Conservation (phyloP, 2,888 invertebrate species). For the Melanotus villosus region DNA sequence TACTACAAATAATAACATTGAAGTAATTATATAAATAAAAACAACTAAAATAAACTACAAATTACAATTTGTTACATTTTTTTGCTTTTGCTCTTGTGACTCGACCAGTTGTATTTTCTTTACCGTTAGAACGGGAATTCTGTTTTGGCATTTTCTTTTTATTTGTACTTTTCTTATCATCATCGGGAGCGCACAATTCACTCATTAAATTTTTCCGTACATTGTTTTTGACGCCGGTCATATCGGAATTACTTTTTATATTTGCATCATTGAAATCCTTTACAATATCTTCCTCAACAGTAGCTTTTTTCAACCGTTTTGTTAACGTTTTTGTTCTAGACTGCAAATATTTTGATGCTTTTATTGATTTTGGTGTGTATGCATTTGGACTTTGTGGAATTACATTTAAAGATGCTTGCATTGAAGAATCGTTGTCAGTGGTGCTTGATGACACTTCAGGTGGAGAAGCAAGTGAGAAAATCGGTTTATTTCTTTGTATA, state of each 20-base stretch:
- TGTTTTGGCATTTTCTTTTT: too few relatives aligned
- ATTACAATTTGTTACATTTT: too few relatives aligned
- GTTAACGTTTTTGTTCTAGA: conserved; percentile 44
- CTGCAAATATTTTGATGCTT: conserved; percentile 20
- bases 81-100: too few relatives aligned
- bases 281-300: not conserved
- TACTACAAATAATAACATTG: too few relatives aligned
- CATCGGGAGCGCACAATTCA: conserved; percentile 35
- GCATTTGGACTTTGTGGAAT: conserved; percentile 39
- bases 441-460: not conserved
- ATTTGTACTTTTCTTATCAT: too few relatives aligned
- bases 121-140: too few relatives aligned
- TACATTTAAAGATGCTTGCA: not conserved
- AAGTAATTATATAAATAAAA: too few relatives aligned
- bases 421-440: not conserved
- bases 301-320: conserved; percentile 38
- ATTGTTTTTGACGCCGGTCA: not conserved
- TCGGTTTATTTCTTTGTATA: not conserved
- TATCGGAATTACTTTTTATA: not conserved
- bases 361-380: conserved; percentile 43
- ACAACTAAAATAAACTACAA: too few relatives aligned
- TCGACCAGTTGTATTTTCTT: too few relatives aligned
- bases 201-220: conserved; percentile 43
- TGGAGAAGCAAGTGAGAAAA: conserved; percentile 3
- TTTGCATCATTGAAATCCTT: not conserved